Conservation (phyloP, 2,797 vertebrate genomes). For the Myiotriccus ornatus region DNA sequence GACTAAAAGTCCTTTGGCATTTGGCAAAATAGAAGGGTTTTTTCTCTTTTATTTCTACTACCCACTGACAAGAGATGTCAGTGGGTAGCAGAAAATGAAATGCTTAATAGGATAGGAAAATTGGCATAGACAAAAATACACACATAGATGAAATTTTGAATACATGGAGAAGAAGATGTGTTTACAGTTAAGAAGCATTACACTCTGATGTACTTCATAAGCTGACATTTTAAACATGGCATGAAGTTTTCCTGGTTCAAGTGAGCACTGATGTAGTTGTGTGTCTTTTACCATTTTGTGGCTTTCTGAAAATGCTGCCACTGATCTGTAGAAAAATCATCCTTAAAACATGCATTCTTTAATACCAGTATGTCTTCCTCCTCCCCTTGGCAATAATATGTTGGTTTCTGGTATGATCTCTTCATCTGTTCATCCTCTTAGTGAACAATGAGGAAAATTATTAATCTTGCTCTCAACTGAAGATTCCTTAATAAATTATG, state of each 20-base stretch:
- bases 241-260: not conserved
- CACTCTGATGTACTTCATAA: not conserved
- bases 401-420: not conserved
- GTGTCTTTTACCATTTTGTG: not conserved
- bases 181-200: not conserved
- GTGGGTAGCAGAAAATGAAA: too few relatives aligned
- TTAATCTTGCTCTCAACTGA: not conserved
- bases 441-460: not conserved
- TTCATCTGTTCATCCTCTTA: not conserved
- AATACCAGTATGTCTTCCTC: not conserved
- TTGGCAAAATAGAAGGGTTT: rapidly evolving
- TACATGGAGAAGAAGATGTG: not conserved
- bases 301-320: not conserved
- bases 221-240: not conserved
- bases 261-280: not conserved
- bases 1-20: not conserved
- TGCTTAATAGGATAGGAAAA: not conserved
- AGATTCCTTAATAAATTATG: not conserved
- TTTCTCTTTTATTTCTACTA: not conserved
- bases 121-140: not conserved
- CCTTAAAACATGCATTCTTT: not conserved
- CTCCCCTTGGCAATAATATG: not conserved
- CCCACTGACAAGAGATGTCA: not conserved
- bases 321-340: not conserved
- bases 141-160: not conserved